These are phyloP conservation scores for Syngnathus floridae DNA, from an alignment of 2,113 vertebrate species.

Conservation along the genomic window DNA sequence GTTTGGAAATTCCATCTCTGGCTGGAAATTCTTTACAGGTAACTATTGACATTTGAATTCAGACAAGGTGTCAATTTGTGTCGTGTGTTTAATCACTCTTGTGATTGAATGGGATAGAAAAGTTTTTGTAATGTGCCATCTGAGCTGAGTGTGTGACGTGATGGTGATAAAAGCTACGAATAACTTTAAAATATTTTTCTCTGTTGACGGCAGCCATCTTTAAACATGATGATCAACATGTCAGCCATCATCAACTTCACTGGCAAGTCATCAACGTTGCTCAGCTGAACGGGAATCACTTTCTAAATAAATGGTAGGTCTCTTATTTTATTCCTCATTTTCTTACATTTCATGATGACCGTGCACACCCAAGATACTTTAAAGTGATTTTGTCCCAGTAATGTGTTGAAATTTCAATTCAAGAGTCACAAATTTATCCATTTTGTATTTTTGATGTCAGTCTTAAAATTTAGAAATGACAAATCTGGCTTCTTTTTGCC, in stretches of 20 bases:
- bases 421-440: background rate
- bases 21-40: background rate
- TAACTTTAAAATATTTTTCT: too few relatives aligned
- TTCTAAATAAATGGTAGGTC: too few relatives aligned
- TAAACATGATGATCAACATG: background rate
- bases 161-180: too few relatives aligned
- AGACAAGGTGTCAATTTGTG: background rate
- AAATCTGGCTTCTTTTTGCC: too few relatives aligned
- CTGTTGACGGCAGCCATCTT: background rate
- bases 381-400: too few relatives aligned
- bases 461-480: too few relatives aligned
- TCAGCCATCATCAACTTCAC: background rate
- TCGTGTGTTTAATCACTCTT: background rate
- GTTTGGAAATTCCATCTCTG: background rate
- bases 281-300: background rate
- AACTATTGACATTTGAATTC: background rate
- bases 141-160: too few relatives aligned
- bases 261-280: background rate
- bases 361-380: background rate
- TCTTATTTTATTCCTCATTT: background rate
- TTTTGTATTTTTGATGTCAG: background rate
- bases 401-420: too few relatives aligned
- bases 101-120: too few relatives aligned
- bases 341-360: too few relatives aligned
- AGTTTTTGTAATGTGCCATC: background rate